A percentile compares a stretch with the other conserved stretches of the same genome.
Evolutionary conservation across 2,888 invertebrate genomes (phyloP).

Genomic region (Alloscopus bannaensis): DNA sequence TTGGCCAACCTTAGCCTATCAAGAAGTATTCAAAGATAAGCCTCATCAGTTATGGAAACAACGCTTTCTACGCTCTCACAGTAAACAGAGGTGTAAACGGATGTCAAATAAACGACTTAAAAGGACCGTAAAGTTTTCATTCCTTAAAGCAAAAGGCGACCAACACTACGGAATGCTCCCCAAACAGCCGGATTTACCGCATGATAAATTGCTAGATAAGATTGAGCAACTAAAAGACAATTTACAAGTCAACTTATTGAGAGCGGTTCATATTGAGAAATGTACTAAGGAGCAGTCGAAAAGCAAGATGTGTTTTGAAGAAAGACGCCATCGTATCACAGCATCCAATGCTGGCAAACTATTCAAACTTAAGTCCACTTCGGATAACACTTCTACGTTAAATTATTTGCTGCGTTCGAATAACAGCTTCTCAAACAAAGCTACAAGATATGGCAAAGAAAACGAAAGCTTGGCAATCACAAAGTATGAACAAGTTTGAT

Average conservation of each 20-base stretch:
- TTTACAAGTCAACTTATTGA: neutral
- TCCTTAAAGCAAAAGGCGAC: conserved; percentile 26
- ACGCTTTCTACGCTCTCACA: neutral
- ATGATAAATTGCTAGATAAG: neutral
- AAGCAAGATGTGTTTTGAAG: neutral
- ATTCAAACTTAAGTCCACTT: neutral
- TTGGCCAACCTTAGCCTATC: neutral
- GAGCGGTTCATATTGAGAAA: neutral
- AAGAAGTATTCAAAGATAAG: neutral
- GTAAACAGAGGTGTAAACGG: neutral
- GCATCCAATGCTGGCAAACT: conserved; percentile 2
- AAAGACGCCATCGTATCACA: conserved; percentile 13
- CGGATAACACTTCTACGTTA: neutral
- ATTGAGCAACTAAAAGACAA: neutral
- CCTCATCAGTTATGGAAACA: conserved; percentile 3
- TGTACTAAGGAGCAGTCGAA: neutral
- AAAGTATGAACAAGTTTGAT: too few relatives aligned
- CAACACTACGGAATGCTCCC: conserved; percentile 20
- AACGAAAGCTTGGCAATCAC: conserved; percentile 4
- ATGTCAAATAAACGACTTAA: neutral
- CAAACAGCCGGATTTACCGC: neutral
- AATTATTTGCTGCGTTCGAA: neutral
- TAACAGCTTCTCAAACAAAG: neutral
- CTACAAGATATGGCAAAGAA: conserved; percentile 16
- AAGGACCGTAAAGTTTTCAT: neutral